Conservation (phyloP, 1,140 invertebrate genomes). For the Octopus bimaculoides region DNA sequence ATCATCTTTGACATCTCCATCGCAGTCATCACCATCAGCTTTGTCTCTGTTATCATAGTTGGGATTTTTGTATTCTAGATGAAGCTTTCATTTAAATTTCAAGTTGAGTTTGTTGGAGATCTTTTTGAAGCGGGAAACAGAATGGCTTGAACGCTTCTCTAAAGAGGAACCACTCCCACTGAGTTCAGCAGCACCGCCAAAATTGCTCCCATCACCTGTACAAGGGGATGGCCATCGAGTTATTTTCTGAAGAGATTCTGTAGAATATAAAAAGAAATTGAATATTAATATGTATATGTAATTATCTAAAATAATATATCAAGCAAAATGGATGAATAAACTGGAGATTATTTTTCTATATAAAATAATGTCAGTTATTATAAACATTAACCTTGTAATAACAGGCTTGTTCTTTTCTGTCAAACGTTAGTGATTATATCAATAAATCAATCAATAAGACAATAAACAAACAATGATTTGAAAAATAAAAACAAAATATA, state of each 20-base stretch:
- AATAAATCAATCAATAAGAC: too few species aligned
- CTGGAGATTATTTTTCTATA: too few species aligned
- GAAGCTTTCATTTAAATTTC: not conserved
- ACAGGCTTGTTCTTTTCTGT: too few species aligned
- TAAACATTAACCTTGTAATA: too few species aligned
- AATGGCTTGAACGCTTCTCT: not conserved
- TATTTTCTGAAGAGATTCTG: conserved; percentile 5
- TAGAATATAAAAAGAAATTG: not conserved
- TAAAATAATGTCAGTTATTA: too few species aligned
- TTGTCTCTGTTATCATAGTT: not conserved
- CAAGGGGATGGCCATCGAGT: conserved; percentile 4
- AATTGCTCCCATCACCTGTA: not conserved
- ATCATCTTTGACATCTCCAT: not conserved
- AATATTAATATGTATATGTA: too few species aligned
- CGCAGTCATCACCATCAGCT: too few species aligned
- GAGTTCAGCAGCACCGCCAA: not conserved
- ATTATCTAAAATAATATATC: too few species aligned
- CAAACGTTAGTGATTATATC: too few species aligned
- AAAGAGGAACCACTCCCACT: conserved; percentile 4
- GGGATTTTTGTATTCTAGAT: not conserved
- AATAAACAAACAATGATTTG: too few species aligned
- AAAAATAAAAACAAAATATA: too few species aligned
- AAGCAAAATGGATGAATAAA: too few species aligned
- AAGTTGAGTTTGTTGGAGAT: not conserved
- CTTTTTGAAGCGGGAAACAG: not conserved